These are phyloP conservation scores for Yponomeuta evonymella DNA, from an alignment of 2,888 invertebrate species.

Conservation along the genomic window DNA sequence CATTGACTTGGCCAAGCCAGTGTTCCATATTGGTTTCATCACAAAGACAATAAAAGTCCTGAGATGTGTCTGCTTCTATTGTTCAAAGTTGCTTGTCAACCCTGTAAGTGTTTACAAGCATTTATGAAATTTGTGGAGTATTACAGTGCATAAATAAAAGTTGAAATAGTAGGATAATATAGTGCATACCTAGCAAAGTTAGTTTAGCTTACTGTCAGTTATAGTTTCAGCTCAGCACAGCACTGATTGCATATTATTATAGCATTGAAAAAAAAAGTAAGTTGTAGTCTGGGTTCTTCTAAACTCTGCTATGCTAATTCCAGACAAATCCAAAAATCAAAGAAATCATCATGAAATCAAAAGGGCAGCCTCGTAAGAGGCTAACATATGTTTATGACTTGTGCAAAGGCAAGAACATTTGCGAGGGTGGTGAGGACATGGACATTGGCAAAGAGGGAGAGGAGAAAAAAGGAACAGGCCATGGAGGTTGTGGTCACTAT, in stretches of 20 bases:
- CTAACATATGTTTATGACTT: constrained; percentile 97
- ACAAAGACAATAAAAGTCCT: constrained; percentile 97
- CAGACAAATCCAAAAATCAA: constrained; percentile 93
- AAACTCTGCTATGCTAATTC: constrained; percentile 31
- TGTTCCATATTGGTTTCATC: constrained; percentile 98
- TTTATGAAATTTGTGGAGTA: too few relatives aligned
- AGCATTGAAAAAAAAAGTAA: too few relatives aligned
- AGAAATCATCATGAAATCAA: constrained; percentile 96
- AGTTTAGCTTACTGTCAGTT: too few relatives aligned
- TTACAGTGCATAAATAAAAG: too few relatives aligned
- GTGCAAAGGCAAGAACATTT: constrained; percentile 98
- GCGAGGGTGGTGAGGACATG: constrained; percentile 99
- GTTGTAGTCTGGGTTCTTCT: neutral
- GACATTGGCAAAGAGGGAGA: constrained; percentile 89
- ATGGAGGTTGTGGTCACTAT: constrained; percentile 98
- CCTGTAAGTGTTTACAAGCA: constrained; percentile 80
- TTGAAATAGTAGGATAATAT: too few relatives aligned
- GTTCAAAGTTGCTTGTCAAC: constrained; percentile 96
- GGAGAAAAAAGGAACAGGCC: constrained; percentile 78
- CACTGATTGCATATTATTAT: too few relatives aligned
- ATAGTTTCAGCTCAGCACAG: too few relatives aligned
- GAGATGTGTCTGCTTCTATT: constrained; percentile 99
- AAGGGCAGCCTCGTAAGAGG: constrained; percentile 96
- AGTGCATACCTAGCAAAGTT: too few relatives aligned
- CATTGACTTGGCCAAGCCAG: constrained; percentile 98